Percentiles rank a stretch among this genome's conserved stretches.
phyloP scores from a whole-genome alignment of 2,113 vertebrate genomes.

The Pseudorectes ferrugineus region DNA sequence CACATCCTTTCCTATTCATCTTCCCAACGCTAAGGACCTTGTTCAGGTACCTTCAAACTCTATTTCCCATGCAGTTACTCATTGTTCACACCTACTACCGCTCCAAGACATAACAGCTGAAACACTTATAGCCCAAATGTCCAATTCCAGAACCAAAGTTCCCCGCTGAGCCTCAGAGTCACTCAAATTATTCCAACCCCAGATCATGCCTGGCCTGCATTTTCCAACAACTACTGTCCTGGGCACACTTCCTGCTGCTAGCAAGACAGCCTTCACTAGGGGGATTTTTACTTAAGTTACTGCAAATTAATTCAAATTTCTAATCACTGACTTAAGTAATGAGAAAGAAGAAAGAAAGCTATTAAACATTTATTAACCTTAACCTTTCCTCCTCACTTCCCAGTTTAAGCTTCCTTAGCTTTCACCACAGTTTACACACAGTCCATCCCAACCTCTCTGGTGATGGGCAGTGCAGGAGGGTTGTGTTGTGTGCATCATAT shows the following conservation, averaged over 20 bases:
- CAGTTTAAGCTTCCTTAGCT: neutral
- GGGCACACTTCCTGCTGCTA: neutral
- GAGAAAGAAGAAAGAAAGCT: neutral
- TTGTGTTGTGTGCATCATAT: fast-evolving
- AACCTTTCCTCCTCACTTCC: neutral
- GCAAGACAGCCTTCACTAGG: neutral
- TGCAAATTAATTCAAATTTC: neutral
- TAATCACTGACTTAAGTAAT: neutral
- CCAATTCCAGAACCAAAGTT: neutral
- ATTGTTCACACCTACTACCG: neutral
- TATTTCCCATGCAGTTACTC: neutral
- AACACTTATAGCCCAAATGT: neutral
- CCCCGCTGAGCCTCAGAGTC: neutral
- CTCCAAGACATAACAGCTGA: neutral
- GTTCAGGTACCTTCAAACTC: neutral
- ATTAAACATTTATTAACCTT: neutral
- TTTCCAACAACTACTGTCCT: neutral
- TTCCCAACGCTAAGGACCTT: neutral
- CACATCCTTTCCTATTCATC: neutral
- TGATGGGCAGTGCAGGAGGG: neutral
- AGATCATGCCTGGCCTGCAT: neutral
- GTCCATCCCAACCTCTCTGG: neutral
- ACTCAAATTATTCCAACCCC: neutral
- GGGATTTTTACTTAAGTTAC: neutral
- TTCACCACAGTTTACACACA: neutral